phyloP scores from a whole-genome alignment of 1,140 invertebrate genomes.

The Magallana ariakensis region DNA sequence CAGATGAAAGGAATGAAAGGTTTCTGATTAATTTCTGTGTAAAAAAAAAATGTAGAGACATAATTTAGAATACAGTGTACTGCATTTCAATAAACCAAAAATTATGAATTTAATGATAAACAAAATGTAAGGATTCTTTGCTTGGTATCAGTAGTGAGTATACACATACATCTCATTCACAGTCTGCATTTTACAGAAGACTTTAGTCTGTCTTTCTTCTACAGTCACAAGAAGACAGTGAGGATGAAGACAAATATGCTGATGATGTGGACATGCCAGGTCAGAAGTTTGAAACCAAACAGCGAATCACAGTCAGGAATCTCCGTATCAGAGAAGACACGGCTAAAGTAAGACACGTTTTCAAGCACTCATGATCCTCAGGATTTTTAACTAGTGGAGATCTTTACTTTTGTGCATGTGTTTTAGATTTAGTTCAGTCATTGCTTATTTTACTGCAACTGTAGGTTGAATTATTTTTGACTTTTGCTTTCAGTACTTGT shows the following conservation, averaged over 20 bases:
- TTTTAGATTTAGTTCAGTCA: neutral
- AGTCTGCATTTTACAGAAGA: too few species aligned
- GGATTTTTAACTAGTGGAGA: too few species aligned
- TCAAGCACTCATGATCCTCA: neutral
- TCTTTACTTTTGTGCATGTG: neutral
- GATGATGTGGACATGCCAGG: conserved; percentile 95
- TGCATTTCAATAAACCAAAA: too few species aligned
- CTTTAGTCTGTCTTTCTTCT: neutral
- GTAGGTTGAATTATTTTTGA: neutral
- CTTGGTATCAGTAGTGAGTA: too few species aligned
- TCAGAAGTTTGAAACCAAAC: conserved; percentile 94
- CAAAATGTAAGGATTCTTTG: too few species aligned
- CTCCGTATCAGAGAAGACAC: conserved; percentile 98
- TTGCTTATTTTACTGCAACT: neutral
- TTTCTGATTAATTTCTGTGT: too few species aligned
- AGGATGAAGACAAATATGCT: conserved; percentile 82
- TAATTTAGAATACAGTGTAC: too few species aligned
- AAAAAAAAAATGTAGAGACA: too few species aligned
- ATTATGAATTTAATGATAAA: too few species aligned
- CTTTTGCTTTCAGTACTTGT: conserved; percentile 86
- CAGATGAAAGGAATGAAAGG: too few species aligned
- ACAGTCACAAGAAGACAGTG: conserved; percentile 55
- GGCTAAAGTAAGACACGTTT: conserved; percentile 85
- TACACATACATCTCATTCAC: too few species aligned
- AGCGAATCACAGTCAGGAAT: conserved; percentile 98